These are phyloP conservation scores for Eretmocerus hayati DNA, from an alignment of 2,888 invertebrate genomes.

Conservation along the genomic window DNA sequence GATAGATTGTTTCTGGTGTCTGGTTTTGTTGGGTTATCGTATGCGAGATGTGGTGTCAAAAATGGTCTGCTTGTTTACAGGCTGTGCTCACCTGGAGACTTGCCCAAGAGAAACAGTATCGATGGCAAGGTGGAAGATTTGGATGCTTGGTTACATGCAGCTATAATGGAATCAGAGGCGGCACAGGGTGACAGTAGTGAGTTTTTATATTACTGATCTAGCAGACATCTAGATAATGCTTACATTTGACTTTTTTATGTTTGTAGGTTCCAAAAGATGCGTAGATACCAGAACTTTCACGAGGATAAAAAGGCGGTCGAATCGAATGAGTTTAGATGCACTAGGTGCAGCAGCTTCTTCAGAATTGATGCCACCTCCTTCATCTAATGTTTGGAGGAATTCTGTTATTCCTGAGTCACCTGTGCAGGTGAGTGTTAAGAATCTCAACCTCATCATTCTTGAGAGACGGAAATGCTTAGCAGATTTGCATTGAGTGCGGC, in stretches of 20 bases:
- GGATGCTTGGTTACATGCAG: slow-evolving; percentile 21
- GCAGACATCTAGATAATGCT: background rate
- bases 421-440: slow-evolving; percentile 5
- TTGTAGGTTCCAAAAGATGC: slow-evolving; percentile 31
- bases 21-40: background rate
- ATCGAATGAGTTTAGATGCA: slow-evolving; percentile 14
- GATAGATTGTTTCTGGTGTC: background rate
- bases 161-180: slow-evolving; percentile 8
- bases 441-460: background rate
- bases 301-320: slow-evolving; percentile 56
- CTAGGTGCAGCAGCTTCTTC: slow-evolving; percentile 8
- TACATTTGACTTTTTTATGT: no score
- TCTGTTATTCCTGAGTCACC: slow-evolving; percentile 13
- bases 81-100: slow-evolving; percentile 11
- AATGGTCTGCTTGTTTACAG: slow-evolving; percentile 7
- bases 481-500: background rate
- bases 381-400: slow-evolving; percentile 20
- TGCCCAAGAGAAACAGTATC: slow-evolving; percentile 11
- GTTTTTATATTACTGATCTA: background rate
- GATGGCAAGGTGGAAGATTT: slow-evolving; percentile 15
- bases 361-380: slow-evolving; percentile 8
- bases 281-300: slow-evolving; percentile 67
- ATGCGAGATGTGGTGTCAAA: background rate
- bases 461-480: no score
- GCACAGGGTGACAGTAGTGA: slow-evolving; percentile 6